These are phyloP conservation scores for Drosophila robusta DNA, from an alignment of 2,888 invertebrate species.

Conservation along the genomic window DNA sequence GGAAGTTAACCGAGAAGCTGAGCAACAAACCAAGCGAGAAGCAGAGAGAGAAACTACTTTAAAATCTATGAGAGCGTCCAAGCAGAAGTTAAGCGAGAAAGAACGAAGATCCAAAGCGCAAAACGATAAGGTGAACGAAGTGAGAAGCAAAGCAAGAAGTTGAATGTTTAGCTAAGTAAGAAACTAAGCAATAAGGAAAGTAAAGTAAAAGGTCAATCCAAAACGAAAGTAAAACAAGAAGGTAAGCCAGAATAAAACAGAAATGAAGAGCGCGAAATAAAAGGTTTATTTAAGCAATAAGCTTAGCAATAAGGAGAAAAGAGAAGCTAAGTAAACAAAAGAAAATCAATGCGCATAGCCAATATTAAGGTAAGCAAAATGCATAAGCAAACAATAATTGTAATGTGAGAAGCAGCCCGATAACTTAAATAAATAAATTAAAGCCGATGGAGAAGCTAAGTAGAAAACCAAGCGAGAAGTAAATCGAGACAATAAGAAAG, in stretches of 20 bases:
- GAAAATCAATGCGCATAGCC: no score
- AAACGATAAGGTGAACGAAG: background rate
- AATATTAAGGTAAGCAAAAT: no score
- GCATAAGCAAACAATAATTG: background rate
- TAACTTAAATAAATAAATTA: no score
- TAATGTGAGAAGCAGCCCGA: background rate
- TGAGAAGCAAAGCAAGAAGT: background rate
- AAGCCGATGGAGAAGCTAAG: no score
- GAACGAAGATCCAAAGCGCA: no score
- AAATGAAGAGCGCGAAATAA: no score
- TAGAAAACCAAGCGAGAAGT: background rate
- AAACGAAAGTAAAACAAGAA: no score
- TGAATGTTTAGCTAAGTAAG: no score
- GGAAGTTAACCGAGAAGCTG: background rate
- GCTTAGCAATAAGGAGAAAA: background rate
- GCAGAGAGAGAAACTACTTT: no score
- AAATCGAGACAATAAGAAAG: background rate
- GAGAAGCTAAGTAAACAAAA: background rate
- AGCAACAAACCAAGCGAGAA: background rate
- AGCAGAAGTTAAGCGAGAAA: no score
- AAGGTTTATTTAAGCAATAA: background rate
- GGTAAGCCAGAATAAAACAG: no score
- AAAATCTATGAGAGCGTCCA: no score
- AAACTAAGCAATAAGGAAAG: background rate
- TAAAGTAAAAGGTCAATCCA: background rate